Conservation (phyloP, 2,797 vertebrate species). For the Manis crassicaudata region DNA sequence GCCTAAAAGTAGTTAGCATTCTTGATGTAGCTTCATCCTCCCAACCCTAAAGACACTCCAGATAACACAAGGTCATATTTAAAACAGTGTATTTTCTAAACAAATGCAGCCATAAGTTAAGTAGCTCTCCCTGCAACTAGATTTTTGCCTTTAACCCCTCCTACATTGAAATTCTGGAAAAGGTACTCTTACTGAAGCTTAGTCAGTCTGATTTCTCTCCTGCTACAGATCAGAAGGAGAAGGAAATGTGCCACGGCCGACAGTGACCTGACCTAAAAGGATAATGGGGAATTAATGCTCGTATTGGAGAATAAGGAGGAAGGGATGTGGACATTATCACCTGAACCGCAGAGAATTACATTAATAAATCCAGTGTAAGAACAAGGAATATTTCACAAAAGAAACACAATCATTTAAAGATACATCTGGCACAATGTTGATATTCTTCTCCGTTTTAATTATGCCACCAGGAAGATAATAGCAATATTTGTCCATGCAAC, state of each 20-base stretch:
- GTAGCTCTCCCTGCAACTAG: not conserved
- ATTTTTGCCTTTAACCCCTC: not conserved
- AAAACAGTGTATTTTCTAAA: not conserved
- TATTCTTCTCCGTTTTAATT: constrained; percentile 10
- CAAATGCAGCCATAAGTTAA: not conserved
- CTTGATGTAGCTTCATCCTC: not conserved
- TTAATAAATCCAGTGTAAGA: not conserved
- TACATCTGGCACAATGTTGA: not conserved
- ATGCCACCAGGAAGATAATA: not conserved
- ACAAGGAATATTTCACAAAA: not conserved
- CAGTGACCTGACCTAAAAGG: not conserved
- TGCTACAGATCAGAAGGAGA: not conserved
- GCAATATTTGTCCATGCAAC: not conserved
- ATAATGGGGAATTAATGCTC: not conserved
- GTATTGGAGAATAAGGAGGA: constrained; percentile 26
- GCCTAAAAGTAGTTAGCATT: not conserved
- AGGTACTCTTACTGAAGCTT: not conserved
- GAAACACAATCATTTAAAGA: constrained; percentile 9
- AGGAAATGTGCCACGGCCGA: not conserved
- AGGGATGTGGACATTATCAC: constrained; percentile 32
- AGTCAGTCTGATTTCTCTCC: not conserved
- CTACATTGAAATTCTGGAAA: not conserved
- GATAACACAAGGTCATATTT: not conserved
- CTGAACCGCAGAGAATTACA: constrained; percentile 37
- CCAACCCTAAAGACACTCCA: not conserved